These are phyloP conservation scores for Sphaerodactylus townsendi DNA, from an alignment of 2,113 vertebrate genomes.

Conservation along the genomic window DNA sequence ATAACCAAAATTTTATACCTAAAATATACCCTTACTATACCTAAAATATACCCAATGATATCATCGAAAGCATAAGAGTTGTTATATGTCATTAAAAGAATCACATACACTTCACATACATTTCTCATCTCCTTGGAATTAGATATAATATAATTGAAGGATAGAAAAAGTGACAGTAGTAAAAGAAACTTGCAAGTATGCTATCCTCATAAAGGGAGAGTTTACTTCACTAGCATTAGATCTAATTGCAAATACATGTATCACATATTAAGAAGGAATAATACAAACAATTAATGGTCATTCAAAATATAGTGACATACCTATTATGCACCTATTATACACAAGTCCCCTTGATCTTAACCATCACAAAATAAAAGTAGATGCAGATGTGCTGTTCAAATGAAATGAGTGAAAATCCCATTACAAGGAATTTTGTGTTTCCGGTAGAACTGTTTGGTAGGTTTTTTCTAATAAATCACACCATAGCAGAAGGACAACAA, in stretches of 20 bases:
- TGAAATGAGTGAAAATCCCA: background rate
- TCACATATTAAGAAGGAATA: background rate
- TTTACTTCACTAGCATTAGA: background rate
- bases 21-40: too few relatives aligned
- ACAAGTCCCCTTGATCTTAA: background rate
- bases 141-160: slow-evolving; percentile 7
- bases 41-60: too few relatives aligned
- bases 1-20: too few relatives aligned
- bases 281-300: background rate
- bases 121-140: background rate
- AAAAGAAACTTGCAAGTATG: background rate
- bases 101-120: background rate
- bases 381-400: background rate
- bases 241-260: background rate
- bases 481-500: background rate
- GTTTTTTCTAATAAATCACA: background rate
- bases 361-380: background rate
- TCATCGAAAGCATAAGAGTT: background rate
- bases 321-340: background rate
- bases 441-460: background rate
- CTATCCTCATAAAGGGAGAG: background rate
- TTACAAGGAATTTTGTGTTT: background rate
- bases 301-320: background rate
- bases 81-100: background rate
- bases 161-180: background rate